Conservation (phyloP, 2,113 vertebrate genomes). For the Myotis yumanensis region DNA sequence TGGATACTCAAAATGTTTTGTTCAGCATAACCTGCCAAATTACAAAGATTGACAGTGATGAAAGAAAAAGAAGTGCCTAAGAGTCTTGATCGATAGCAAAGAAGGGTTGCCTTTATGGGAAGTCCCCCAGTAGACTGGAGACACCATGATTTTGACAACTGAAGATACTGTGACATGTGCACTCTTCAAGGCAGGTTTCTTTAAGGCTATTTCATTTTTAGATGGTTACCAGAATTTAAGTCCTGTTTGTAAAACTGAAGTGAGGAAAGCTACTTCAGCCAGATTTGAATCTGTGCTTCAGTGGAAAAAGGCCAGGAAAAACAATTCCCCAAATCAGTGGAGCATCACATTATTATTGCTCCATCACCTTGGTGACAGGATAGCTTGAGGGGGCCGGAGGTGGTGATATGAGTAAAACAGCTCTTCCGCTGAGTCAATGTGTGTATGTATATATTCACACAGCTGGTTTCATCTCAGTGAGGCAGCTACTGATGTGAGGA, state of each 20-base stretch:
- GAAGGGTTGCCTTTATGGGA: neutral
- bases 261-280: neutral
- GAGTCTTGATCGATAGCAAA: neutral
- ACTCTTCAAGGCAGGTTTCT: neutral
- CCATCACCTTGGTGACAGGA: neutral
- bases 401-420: neutral
- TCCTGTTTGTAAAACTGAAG: neutral
- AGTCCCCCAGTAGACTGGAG: neutral
- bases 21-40: neutral
- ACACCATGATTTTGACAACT: neutral
- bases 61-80: slow-evolving; percentile 1
- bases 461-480: neutral
- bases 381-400: neutral
- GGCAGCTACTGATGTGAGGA: neutral
- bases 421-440: neutral
- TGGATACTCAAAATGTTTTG: neutral
- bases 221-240: neutral
- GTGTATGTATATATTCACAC: neutral
- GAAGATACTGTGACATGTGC: neutral
- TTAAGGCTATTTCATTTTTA: neutral
- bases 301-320: neutral
- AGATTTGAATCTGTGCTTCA: neutral
- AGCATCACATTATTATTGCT: neutral
- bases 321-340: neutral
- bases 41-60: neutral